Evolutionary conservation across 2,888 invertebrate species (phyloP), one percentile per base, ranked within the genome.

Genomic region (Drosophila phalerata): DNA sequence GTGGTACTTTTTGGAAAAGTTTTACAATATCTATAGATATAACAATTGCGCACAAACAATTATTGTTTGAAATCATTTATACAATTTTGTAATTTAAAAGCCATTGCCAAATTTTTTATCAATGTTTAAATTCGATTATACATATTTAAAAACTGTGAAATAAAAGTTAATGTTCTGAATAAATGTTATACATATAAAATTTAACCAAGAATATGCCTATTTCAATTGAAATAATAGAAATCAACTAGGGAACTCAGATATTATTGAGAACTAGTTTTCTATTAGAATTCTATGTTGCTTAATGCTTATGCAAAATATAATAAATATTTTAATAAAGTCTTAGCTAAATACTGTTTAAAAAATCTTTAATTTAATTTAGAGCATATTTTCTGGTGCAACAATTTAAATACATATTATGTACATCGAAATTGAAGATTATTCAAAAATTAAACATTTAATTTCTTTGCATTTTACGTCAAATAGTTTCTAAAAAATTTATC

Each of bases 41-140:
- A 38, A 19, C 47, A 30, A 32, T 52, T 51, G 48, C 60, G 64
- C 77, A 64, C 61, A 68, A 65, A 70, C 43, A 57, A 49, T 58
- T 45, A 17, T 52, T 69, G 43, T 74, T 65, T 48, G 57, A 40
- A 15, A 37, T 53, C 30, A 45, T 57, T 49, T 32, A 17, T 48
- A 30, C 13, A 28, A 47, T 19, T 47, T 49, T 74, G 42, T 66
- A 49, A 43, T 57, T 38, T 25, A 19, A 61, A 61, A 66, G 60
- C 67, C 52, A 72, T 76, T 76, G 74, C 72, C 77, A 75, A 75
- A 75, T 51, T 75, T 55, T 62, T 28, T 32, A 75, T 62, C 37
- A 40, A 66, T 70, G 65, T 74, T 70, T 11, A 32, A 61, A 47
- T 58, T 62, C 22, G 25, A 69, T 67, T 43, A 34, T 47, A 37